Base-by-base conservation (phyloP, 1,140 invertebrate genomes). In the Trialeurodes vaporariorum region DNA sequence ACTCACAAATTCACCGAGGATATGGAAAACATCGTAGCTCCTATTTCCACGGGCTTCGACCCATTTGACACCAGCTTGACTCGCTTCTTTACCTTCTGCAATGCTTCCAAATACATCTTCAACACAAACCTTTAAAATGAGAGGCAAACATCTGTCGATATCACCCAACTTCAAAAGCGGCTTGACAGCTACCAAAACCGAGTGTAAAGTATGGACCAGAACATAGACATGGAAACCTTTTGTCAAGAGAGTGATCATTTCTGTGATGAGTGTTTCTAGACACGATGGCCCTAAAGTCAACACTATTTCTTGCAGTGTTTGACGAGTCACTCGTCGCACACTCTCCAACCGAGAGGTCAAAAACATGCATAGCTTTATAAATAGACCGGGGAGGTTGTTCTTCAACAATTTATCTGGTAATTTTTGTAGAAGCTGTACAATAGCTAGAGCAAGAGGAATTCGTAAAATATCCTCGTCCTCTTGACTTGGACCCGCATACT, bases 211-310 rank as follows among this genome's bases (percentile, higher is more conserved):
- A 70, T 86, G 95, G 1, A 89, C 88, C 21, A 98, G 80, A 0
- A 98, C 93, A 73, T 98, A 95, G 23, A 96, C 85, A 82, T 98
- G 94, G 75, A 91, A 98, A 12, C 96, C 96, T 76, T 87, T 85
- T 0, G 85, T 92, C 63, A 98, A 80, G 9, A 94, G 77, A 21
- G 87, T 80, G 59, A 86, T 87, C 74, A 98, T 83, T 78, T 97
- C 93, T 66, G 85, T 84, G 2, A 98, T 76, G 11, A 98, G 78
- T 73, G 87, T 80, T 24, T 84, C 81, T 68, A 98, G 83, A 77
- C 94, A 94, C 22, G 83, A 78, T 0, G 92, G 86, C 0, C 96
- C 96, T 0, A 98, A 80, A 0, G 89, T 85, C 1, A 86, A 72
- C 85, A 96, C 89, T 25, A 97, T 91, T 78, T 94, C 92, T 67